Conservation (phyloP, 2,888 invertebrate genomes). For the Euplagia quadripunctaria region DNA sequence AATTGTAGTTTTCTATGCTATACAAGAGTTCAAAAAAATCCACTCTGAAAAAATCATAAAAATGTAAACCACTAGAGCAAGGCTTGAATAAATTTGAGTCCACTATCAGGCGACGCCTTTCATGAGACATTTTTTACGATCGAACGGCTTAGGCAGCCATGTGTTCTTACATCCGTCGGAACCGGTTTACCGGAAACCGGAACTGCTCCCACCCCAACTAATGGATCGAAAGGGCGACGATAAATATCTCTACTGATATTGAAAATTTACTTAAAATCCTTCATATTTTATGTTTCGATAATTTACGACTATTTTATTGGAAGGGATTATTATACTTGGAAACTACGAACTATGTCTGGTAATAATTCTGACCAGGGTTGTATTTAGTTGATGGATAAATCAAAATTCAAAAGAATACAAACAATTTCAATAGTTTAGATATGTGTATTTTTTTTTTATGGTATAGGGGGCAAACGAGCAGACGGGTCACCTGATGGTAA, state of each 20-base stretch:
- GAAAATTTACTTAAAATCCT: conserved; percentile 48
- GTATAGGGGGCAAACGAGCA: too few relatives aligned
- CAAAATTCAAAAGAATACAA: too few relatives aligned
- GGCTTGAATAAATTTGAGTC: conserved; percentile 45
- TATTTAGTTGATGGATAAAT: too few relatives aligned
- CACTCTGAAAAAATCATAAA: conserved; percentile 22
- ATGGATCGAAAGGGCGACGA: conserved; percentile 64
- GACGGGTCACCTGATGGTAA: too few relatives aligned
- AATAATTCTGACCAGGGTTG: too few relatives aligned
- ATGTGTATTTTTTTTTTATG: too few relatives aligned
- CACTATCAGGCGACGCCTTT: conserved; percentile 38
- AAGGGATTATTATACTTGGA: background rate
- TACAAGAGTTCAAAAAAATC: background rate
- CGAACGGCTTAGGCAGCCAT: conserved; percentile 42
- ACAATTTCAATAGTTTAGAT: too few relatives aligned
- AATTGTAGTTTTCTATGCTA: too few relatives aligned
- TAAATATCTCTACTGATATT: conserved; percentile 58
- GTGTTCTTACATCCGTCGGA: conserved; percentile 55
- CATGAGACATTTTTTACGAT: conserved; percentile 48
- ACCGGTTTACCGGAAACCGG: conserved; percentile 63
- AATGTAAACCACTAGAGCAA: conserved; percentile 20
- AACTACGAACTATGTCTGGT: too few relatives aligned
- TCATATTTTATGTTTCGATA: conserved; percentile 39
- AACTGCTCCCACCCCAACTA: conserved; percentile 59
- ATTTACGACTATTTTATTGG: conserved; percentile 39